Evolutionary conservation across 2,797 vertebrate species (phyloP), one percentile per base, ranked within the genome.

Genomic region (Alosa sapidissima): DNA sequence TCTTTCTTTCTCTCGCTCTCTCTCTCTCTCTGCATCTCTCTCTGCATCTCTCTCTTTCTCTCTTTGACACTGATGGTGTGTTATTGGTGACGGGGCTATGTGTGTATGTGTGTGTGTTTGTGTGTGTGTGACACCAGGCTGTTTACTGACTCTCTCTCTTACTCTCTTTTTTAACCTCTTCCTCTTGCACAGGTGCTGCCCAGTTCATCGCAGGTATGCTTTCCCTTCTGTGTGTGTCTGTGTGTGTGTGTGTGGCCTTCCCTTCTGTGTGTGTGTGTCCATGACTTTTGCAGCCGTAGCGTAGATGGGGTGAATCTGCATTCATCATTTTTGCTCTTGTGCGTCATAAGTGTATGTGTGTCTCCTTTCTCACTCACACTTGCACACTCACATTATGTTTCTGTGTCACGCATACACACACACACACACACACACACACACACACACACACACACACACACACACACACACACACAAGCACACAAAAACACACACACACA

Each of bases 371-470:
- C 24, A 28, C 24, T 28, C 60, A 62, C n/a, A 5, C 5, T 21
- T 21, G 16, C 21, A 1, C 55, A 24, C 2, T 24, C n/a, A 11
- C 21, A 24, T 24, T 21, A 14, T 60, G 19, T 60, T 21, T 62
- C 19, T 60, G 19, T n/a, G 55, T 5, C 54, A 62, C 58, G 19
- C 58, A 62, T 16, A 62, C 58, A 62, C 58, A 62, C n/a, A 62
- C 58, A 62, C 58, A n/a, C 14, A 60, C 58, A 60, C 58, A 60
- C 21, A 8, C 19, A 10, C 60, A 10, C n/a, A 28, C n/a, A 28
- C 21, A 28, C 60, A 62, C 60, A 62, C 60, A 62, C 60, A 62
- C 60, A 62, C 60, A 65, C 60, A 65, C 58, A 62, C 60, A 62
- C 60, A 62, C 60, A 62, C 60, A 62, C 60, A 65, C 60, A 65